Evolutionary conservation across 2,797 vertebrate genomes (phyloP), one percentile per base, ranked within the genome.

Genomic region (Serranus cabrilla): DNA sequence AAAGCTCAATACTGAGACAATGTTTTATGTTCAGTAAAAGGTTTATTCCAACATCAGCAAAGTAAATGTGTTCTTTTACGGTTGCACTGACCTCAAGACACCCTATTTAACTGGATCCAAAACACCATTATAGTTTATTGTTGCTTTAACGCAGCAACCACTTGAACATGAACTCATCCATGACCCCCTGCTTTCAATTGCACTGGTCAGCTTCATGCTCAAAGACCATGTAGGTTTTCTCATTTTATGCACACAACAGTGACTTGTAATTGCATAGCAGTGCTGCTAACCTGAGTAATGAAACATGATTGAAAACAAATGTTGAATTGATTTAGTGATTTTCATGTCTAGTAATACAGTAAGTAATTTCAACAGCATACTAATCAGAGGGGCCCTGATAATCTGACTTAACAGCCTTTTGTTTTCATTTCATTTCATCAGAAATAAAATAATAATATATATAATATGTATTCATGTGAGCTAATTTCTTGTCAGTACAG

Each of bases 221-320:
- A 82, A 47, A 13, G 61, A 34, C 52, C 69, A 47, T 52, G 52
- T 4, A 51, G 42, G 60, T 63, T 79, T 75, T 74, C 71, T 80
- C 71, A 62, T 76, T 81, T 58, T 43, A 66, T 67, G 69, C 47
- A 56, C 54, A 18, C 27, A 67, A 46, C 58, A 25, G 54, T 61
- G 79, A 60, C 61, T 55, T 81, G 61, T 76, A 81, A 85, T 69
- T 51, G 62, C 37, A 12, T 14, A 14, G 49, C 25, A 14, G 18
- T 13, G 59, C 55, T 17, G 69, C 66, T 56, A 23, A 67, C 51
- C 42, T 49, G 10, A 69, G 63, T 51, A 51, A 89, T 87, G 75
- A 85, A 84, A 86, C 82, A 77, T 49, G 65, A 78, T 65, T 31
- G 52, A 62, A 86, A 85, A 80, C 58, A 81, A 51, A 81, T 69